Percentiles rank a stretch among this genome's conserved stretches.
These are phyloP conservation scores for Phylloscopus whistleri DNA, from an alignment of 2,113 vertebrate species.

Conservation along the genomic window DNA sequence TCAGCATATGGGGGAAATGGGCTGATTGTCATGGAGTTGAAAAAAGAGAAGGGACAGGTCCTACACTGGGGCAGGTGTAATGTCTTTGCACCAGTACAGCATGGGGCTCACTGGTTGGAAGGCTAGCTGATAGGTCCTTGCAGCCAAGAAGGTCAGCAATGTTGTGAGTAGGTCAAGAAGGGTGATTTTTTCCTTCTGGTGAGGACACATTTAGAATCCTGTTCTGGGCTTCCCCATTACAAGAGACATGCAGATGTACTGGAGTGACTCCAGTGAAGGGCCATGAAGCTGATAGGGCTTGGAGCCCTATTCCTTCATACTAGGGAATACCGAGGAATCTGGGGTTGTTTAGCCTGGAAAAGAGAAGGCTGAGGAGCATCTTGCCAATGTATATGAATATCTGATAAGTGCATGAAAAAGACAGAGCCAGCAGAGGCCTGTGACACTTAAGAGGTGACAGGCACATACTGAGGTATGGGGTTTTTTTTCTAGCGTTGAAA, in stretches of 20 bases:
- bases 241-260: neutral
- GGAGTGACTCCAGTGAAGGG: neutral
- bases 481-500: neutral
- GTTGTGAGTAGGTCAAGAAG: neutral
- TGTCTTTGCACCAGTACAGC: rapidly evolving
- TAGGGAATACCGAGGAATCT: neutral
- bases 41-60: neutral
- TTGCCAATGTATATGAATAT: neutral
- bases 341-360: neutral
- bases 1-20: neutral
- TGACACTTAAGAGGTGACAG: neutral
- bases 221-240: neutral
- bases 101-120: neutral
- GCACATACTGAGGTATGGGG: rapidly evolving
- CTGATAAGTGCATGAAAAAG: neutral
- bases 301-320: neutral
- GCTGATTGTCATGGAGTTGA: neutral
- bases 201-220: neutral
- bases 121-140: neutral
- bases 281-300: neutral
- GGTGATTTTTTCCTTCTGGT: neutral
- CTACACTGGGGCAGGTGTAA: rapidly evolving
- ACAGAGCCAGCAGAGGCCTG: neutral
- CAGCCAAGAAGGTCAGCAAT: neutral
- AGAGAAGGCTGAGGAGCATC: neutral